phyloP scores from a whole-genome alignment of 1,140 invertebrate genomes.

The Drosophila lini region DNA sequence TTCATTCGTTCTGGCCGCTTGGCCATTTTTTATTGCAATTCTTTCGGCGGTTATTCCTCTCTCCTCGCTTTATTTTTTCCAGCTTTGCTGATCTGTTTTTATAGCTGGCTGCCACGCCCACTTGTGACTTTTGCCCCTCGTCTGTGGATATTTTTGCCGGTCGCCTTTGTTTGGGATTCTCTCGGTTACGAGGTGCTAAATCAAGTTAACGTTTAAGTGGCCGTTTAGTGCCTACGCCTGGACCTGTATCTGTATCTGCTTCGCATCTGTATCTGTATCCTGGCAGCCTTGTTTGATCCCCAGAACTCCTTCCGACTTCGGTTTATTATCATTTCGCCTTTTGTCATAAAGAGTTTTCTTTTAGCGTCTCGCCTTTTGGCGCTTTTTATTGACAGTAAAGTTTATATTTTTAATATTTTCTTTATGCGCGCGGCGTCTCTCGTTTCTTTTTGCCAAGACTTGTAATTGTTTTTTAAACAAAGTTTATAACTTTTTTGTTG shows the following conservation, averaged over 20 bases:
- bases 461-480: constrained; percentile 79
- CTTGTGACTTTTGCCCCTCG: constrained; percentile 24
- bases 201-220: constrained; percentile 81
- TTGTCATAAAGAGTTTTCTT: constrained; percentile 76
- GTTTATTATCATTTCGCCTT: constrained; percentile 67
- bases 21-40: constrained; percentile 54
- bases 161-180: constrained; percentile 23
- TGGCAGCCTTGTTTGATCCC: constrained; percentile 29
- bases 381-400: constrained; percentile 76
- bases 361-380: constrained; percentile 66
- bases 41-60: not conserved
- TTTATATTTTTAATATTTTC: constrained; percentile 79
- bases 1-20: constrained; percentile 55
- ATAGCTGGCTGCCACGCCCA: constrained; percentile 47
- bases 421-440: constrained; percentile 48
- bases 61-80: constrained; percentile 5
- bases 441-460: constrained; percentile 5
- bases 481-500: constrained; percentile 74
- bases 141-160: constrained; percentile 1
- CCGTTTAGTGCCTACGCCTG: constrained; percentile 74
- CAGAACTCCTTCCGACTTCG: constrained; percentile 1
- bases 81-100: constrained; percentile 58
- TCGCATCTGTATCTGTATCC: constrained; percentile 17
- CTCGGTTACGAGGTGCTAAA: constrained; percentile 77
- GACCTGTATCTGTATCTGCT: constrained; percentile 19